Evolutionary conservation across 2,797 vertebrate genomes (phyloP).

Genomic region (Ataeniobius toweri): DNA sequence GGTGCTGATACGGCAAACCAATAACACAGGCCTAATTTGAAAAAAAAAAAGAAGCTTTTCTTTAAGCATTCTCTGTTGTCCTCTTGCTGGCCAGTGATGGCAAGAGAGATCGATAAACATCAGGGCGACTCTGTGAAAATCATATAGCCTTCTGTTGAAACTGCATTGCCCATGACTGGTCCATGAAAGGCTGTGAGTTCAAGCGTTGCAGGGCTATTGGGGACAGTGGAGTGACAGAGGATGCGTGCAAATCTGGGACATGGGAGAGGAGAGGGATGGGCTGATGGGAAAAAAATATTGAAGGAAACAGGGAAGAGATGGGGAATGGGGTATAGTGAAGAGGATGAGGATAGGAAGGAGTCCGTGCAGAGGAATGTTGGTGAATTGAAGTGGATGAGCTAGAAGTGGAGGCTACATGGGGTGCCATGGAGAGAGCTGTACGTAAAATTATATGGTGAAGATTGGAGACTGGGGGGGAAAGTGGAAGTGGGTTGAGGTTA

Average conservation of each 20-base stretch:
- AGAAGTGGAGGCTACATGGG: conserved; percentile 67
- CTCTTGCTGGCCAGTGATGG: conserved; percentile 22
- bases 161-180: conserved; percentile 67
- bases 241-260: conserved; percentile 73
- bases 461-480: conserved; percentile 55
- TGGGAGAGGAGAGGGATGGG: conserved; percentile 74
- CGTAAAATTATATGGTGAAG: conserved; percentile 82
- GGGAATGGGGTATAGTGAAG: conserved; percentile 85
- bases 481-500: conserved; percentile 67
- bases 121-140: conserved; percentile 48
- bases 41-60: conserved; percentile 23
- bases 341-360: conserved; percentile 80
- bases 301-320: conserved; percentile 84
- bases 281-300: conserved; percentile 83
- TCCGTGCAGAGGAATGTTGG: conserved; percentile 62
- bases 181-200: conserved; percentile 64
- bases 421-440: conserved; percentile 78
- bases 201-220: conserved; percentile 86
- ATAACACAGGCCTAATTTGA: conserved; percentile 46
- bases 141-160: conserved; percentile 76
- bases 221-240: conserved; percentile 82
- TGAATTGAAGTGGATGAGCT: conserved; percentile 71
- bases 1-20: conserved; percentile 44
- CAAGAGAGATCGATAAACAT: conserved; percentile 56
- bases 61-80: conserved; percentile 18